Evolutionary conservation across 1,140 invertebrate species (phyloP), one percentile per base, ranked within the genome.

Genomic region (Papilio glaucus): DNA sequence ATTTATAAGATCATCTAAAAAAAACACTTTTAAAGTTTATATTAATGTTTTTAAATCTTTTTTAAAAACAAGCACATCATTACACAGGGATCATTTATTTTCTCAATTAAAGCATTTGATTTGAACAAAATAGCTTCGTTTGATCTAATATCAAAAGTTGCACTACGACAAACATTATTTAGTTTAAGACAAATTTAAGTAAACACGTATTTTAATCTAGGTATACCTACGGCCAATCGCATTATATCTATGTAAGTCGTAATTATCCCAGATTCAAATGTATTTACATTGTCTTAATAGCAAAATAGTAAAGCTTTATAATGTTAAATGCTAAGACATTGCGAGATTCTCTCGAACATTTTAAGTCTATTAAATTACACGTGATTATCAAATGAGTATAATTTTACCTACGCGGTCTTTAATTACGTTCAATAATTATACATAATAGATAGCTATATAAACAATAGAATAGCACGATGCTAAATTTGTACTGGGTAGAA

Each of bases 191-290:
- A 49, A 49, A 24, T 15, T n/a, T 62, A 29, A 38, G 18, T 41
- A 18, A 67, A 41, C 8, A 67, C 38, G 39, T 61, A 74, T 29
- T n/a, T 37, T 72, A 74, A 71, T 71, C 53, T 75, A 76, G n/a
- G n/a, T n/a, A n/a, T 74, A 78, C 72, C 78, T 82, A 81, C 72
- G 73, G 80, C 81, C 65, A 77, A 74, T 76, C 62, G 78, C 80
- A 71, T 88, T 89, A 85, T 79, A 76, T 61, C 85, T 92, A 92
- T 83, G 81, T 92, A 92, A 92, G 90, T 92, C 90, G 90, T 92
- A 92, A 89, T 89, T 90, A 92, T 92, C 90, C 90, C 90, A 85
- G 87, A 82, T 90, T 89, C 83, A 85, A 84, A 79, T 83, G 77
- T 89, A 89, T 92, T 67, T 92, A 90, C 89, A 92, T 83, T 81